These are phyloP conservation scores for Ochropleura plecta DNA, from an alignment of 2,888 invertebrate species.

Conservation along the genomic window DNA sequence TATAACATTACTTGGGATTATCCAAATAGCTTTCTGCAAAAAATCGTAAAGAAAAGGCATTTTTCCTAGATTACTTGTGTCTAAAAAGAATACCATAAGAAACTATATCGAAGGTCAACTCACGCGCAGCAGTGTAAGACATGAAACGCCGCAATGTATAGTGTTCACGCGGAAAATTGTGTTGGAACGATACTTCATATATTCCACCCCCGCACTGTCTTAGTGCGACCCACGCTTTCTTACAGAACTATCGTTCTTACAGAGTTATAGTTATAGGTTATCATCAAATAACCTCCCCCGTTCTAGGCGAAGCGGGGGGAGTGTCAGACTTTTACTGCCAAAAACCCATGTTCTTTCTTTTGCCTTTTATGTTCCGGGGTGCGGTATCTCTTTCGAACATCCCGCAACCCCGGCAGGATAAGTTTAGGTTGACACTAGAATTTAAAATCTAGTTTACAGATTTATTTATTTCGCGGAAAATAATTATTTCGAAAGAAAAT, in stretches of 20 bases:
- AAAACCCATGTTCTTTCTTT: too few species aligned
- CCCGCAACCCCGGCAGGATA: too few species aligned
- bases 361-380: too few species aligned
- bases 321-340: too few species aligned
- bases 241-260: neutral
- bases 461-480: neutral
- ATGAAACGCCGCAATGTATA: neutral
- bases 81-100: neutral
- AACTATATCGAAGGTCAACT: neutral
- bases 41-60: neutral
- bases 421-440: neutral
- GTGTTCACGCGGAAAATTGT: constrained; percentile 18
- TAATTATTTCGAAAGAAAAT: neutral
- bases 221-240: constrained; percentile 23
- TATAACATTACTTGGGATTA: constrained; percentile 30
- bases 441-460: neutral
- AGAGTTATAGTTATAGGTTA: neutral
- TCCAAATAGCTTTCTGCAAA: constrained; percentile 14
- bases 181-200: neutral
- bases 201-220: neutral
- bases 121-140: constrained; percentile 8
- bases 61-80: neutral
- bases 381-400: too few species aligned
- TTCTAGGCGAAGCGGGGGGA: too few species aligned
- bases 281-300: too few species aligned